These are phyloP conservation scores for Haliclona indistincta DNA, from an alignment of 37 sponge, comb jelly and placozoan species.

Conservation along the genomic window DNA sequence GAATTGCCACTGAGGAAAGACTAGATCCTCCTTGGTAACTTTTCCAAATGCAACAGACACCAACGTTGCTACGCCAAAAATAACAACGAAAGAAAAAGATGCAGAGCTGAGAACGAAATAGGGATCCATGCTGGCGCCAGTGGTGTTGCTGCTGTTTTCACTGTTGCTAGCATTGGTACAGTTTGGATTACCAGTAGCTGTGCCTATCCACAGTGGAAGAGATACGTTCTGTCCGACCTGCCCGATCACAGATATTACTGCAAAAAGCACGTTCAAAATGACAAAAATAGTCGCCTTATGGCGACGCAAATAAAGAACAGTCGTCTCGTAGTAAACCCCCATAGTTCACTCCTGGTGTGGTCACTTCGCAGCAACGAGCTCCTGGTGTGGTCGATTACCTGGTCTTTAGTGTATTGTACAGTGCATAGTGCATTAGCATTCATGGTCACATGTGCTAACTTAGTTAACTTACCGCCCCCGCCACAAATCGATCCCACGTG, in stretches of 20 bases:
- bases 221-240: conserved; percentile 69
- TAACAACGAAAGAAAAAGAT: conserved; percentile 61
- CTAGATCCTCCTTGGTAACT: conserved; percentile 20
- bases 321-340: too few relatives aligned
- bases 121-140: conserved; percentile 36
- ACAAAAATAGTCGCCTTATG: not conserved
- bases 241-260: conserved; percentile 42
- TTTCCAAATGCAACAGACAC: not conserved
- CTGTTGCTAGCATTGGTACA: not conserved
- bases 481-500: too few relatives aligned
- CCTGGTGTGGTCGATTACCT: too few relatives aligned
- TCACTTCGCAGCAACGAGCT: too few relatives aligned
- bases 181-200: conserved; percentile 7
- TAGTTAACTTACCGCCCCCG: too few relatives aligned
- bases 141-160: not conserved
- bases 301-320: too few relatives aligned
- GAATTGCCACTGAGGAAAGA: conserved; percentile 70
- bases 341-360: too few relatives aligned
- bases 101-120: conserved; percentile 67
- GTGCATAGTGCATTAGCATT: too few relatives aligned
- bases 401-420: too few relatives aligned
- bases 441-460: too few relatives aligned
- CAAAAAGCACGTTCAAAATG: conserved; percentile 36
- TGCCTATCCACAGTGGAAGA: conserved; percentile 57
- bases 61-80: conserved; percentile 57